Evolutionary conservation across 1,140 invertebrate genomes (phyloP).

Genomic region (Heliconius eleuchia): DNA sequence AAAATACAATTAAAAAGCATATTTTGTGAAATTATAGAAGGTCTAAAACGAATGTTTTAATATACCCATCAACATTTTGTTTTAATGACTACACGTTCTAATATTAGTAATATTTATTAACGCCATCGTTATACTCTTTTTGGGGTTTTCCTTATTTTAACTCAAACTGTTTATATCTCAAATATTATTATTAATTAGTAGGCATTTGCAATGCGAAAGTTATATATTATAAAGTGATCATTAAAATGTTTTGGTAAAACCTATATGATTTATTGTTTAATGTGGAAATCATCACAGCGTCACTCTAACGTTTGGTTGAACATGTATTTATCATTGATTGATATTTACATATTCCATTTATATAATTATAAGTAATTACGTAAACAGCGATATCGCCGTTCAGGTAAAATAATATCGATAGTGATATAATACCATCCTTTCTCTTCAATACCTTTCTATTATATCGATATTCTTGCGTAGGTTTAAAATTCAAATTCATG

Average conservation of each 20-base stretch:
- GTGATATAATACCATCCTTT: not conserved
- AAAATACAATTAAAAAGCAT: no score
- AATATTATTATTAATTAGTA: not conserved
- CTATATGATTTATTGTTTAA: not conserved
- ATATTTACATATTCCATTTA: not conserved
- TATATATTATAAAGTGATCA: not conserved
- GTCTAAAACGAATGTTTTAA: no score
- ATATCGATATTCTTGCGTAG: not conserved
- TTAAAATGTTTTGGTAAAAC: not conserved
- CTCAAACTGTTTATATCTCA: not conserved
- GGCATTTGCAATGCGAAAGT: not conserved
- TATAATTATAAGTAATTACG: not conserved
- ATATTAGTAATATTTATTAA: no score
- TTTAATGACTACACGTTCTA: no score
- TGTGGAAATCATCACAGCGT: no score
- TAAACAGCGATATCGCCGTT: not conserved
- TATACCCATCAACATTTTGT: no score
- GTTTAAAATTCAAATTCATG: no score
- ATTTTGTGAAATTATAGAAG: no score
- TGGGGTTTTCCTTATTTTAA: not conserved
- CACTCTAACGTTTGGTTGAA: no score
- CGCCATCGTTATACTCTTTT: not conserved
- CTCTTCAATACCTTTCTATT: not conserved
- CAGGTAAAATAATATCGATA: not conserved
- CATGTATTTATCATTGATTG: no score